phyloP scores from a whole-genome alignment of 2,113 vertebrate genomes.

The Sarotherodon lohbergeri region DNA sequence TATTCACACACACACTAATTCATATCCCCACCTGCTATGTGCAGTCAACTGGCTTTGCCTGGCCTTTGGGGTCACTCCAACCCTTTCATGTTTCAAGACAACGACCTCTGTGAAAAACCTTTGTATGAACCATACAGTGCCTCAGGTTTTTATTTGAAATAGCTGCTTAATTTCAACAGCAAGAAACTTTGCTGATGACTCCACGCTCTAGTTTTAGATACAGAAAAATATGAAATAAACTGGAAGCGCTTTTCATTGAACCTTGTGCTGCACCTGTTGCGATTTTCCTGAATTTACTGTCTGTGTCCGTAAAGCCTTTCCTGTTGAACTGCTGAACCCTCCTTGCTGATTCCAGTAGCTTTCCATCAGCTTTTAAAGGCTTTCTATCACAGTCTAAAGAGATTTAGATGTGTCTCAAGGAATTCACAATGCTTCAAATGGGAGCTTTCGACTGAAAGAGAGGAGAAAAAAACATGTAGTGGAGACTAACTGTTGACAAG shows the following conservation, averaged over 20 bases:
- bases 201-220: background rate
- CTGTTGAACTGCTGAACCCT: conserved; percentile 54
- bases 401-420: conserved; percentile 54
- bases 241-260: background rate
- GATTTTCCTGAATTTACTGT: conserved; percentile 9
- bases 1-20: background rate
- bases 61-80: conserved; percentile 26
- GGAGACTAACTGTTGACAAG: conserved; percentile 5
- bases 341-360: conserved; percentile 32
- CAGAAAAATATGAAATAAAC: background rate
- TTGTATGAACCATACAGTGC: background rate
- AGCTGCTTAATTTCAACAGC: background rate
- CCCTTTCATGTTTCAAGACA: conserved; percentile 19
- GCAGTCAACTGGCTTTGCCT: conserved; percentile 7
- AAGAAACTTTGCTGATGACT: background rate
- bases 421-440: conserved; percentile 40
- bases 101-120: background rate
- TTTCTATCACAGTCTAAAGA: conserved; percentile 49
- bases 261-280: conserved; percentile 3
- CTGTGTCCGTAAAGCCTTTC: conserved; percentile 12
- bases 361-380: conserved; percentile 52
- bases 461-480: background rate
- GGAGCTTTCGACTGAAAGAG: conserved; percentile 19
- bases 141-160: background rate
- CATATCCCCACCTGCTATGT: conserved; percentile 28